Percentiles rank a stretch among this genome's conserved stretches.
Evolutionary conservation across 2,797 vertebrate species (phyloP).

Genomic region (Spizella passerina): DNA sequence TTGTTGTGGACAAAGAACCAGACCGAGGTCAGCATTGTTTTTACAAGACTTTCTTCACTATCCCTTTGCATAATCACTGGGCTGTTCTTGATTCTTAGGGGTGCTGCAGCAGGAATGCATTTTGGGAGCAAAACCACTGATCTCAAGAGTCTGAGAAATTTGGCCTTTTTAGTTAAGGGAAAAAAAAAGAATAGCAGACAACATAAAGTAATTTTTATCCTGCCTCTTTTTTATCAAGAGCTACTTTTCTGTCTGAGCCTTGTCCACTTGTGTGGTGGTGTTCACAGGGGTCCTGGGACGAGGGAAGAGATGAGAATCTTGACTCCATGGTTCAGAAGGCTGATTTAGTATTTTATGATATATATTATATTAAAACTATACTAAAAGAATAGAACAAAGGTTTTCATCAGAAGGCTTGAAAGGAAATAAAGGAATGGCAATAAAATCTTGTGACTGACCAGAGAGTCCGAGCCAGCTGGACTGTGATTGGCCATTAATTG

Average conservation of each 20-base stretch:
- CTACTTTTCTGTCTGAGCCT: background rate
- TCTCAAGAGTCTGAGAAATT: background rate
- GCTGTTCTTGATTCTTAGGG: background rate
- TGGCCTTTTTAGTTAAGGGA: background rate
- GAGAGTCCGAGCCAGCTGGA: too few relatives aligned
- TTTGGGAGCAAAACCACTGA: background rate
- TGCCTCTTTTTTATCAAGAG: background rate
- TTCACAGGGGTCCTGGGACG: too few relatives aligned
- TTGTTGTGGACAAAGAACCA: slow-evolving; percentile 87
- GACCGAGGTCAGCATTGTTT: slow-evolving; percentile 77
- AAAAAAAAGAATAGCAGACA: background rate
- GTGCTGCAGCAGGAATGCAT: background rate
- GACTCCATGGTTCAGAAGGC: too few relatives aligned
- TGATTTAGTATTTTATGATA: too few relatives aligned
- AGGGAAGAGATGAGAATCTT: too few relatives aligned
- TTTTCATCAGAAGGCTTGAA: too few relatives aligned
- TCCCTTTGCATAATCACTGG: background rate
- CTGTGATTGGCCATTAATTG: too few relatives aligned
- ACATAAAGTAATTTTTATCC: background rate
- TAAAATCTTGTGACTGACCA: too few relatives aligned
- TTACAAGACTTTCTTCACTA: background rate
- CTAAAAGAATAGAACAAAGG: too few relatives aligned
- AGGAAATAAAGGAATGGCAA: too few relatives aligned
- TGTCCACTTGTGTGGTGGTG: background rate
- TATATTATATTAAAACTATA: too few relatives aligned